Evolutionary conservation across 2,797 vertebrate genomes (phyloP), one percentile per base, ranked within the genome.

Genomic region (Rhynchonycteris naso): DNA sequence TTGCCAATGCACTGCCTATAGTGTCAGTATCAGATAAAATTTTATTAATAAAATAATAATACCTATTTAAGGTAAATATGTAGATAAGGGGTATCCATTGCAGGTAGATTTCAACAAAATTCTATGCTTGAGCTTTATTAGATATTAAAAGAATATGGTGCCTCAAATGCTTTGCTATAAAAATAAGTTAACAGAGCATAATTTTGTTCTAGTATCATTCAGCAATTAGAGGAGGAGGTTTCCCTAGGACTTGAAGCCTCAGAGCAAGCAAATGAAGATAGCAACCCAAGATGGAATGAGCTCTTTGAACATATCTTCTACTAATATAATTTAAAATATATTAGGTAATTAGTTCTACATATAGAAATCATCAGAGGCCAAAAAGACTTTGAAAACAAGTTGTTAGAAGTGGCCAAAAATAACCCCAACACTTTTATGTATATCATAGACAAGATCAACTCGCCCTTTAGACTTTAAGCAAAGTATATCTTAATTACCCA

Each of bases 1-100:
- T 95, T 95, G 54, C 1, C 61, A 87, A 50, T 35, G 35, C 0
- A 88, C 65, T 87, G 43, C 24, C 13, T 86, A 24, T 47, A n/a
- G 81, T 81, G 13, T 83, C 59, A 82, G 50, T 10, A 91, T 63
- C 54, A 89, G 47, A 72, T 13, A 85, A 18, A 18, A 47, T 76
- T 66, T 66, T 71, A 13, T 43, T 93, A 71, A 74, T 92, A 78
- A 90, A 65, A 75, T 93, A 80, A 83, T 93, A 80, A 93, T 65
- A 43, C 0, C n/a, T 5, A 76, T 26, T 89, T 79, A 92, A 95
- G 54, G 21, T n/a, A 88, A 94, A 87, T 81, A 35, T 66, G 2
- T 79, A 83, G 33, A 93, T 79, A 52, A 82, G 82, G 18, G 88
- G 14, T 86, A 89, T 52, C 1, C 28, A 80, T 5, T n/a, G 3